Conservation (phyloP, 2,113 vertebrate species). For the Carlito syrichta region DNA sequence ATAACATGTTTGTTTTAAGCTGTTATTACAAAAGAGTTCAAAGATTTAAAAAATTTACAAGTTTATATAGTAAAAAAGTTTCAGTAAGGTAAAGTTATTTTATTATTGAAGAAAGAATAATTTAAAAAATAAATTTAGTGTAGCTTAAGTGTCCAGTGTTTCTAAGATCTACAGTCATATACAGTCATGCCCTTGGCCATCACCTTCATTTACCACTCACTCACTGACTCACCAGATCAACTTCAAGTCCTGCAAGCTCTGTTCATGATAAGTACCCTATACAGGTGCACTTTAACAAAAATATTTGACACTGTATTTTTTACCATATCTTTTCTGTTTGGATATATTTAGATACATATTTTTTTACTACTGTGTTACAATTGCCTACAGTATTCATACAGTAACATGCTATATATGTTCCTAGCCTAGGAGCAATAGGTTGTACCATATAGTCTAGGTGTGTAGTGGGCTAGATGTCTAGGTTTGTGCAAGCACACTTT, state of each 20-base stretch:
- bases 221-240: neutral
- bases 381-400: neutral
- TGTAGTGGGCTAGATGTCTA: neutral
- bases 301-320: neutral
- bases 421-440: neutral
- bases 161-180: neutral
- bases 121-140: neutral
- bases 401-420: neutral
- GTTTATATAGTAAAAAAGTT: neutral
- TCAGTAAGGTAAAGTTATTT: neutral
- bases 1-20: neutral
- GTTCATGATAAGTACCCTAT: neutral
- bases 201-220: neutral
- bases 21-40: neutral
- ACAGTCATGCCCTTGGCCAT: neutral
- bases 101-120: neutral
- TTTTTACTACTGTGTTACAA: neutral
- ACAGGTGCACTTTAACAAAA: neutral
- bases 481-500: neutral
- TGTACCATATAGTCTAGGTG: neutral
- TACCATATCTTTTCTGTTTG: neutral
- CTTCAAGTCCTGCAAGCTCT: neutral
- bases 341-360: neutral
- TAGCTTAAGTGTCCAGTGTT: neutral
- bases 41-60: neutral